These are phyloP conservation scores for Amphipyra berbera DNA, from an alignment of 2,888 invertebrate species.

Conservation along the genomic window DNA sequence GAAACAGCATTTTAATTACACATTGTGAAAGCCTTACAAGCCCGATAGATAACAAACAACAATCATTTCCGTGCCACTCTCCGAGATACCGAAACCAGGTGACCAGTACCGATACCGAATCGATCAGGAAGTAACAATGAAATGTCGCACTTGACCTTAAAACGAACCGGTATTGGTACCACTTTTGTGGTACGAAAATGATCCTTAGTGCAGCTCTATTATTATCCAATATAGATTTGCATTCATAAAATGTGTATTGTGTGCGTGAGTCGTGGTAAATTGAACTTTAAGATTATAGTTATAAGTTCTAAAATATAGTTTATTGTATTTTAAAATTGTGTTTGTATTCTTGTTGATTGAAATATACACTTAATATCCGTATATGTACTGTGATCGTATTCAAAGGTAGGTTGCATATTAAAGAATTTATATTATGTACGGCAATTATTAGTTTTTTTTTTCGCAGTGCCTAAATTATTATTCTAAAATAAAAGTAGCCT, in stretches of 20 bases:
- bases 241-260: slow-evolving; percentile 46
- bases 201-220: slow-evolving; percentile 29
- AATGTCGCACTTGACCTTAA: slow-evolving; percentile 75
- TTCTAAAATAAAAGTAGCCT: no score
- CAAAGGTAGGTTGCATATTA: background rate
- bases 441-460: no score
- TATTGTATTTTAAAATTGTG: background rate
- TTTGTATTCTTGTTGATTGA: slow-evolving; percentile 1
- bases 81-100: slow-evolving; percentile 54
- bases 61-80: slow-evolving; percentile 59
- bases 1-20: slow-evolving; percentile 44
- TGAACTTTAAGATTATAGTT: background rate
- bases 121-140: slow-evolving; percentile 69
- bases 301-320: background rate
- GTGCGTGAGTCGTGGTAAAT: slow-evolving; percentile 12
- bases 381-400: background rate
- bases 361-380: background rate
- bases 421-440: background rate
- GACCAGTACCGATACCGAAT: slow-evolving; percentile 60
- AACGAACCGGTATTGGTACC: slow-evolving; percentile 59
- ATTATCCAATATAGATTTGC: slow-evolving; percentile 46
- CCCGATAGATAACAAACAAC: slow-evolving; percentile 55
- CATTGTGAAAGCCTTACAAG: slow-evolving; percentile 57
- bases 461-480: no score
- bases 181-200: slow-evolving; percentile 31